These are phyloP conservation scores for Vimba vimba DNA, from an alignment of 2,113 vertebrate genomes.

Conservation along the genomic window DNA sequence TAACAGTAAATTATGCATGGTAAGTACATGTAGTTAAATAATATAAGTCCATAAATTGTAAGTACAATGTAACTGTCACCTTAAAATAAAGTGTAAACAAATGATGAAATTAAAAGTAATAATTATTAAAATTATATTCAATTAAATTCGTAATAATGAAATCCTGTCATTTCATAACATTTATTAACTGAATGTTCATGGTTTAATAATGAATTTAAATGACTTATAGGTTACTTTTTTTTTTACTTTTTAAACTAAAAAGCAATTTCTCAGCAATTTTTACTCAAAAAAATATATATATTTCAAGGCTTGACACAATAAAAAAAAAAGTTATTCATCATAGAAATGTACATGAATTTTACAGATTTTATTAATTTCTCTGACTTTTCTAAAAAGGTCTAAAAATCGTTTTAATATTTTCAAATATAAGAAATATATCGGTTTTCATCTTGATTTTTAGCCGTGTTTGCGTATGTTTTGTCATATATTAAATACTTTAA, in stretches of 20 bases:
- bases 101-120: too few species aligned
- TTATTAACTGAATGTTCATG: neutral
- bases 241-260: neutral
- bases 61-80: too few species aligned
- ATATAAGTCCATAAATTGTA: too few species aligned
- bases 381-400: neutral
- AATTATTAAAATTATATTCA: neutral
- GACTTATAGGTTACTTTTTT: neutral
- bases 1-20: too few species aligned
- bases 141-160: neutral
- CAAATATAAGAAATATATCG: neutral
- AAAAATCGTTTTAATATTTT: neutral
- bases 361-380: neutral
- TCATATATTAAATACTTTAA: neutral
- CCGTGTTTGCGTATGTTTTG: neutral
- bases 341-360: neutral
- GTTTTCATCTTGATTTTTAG: neutral
- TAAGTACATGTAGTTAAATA: too few species aligned
- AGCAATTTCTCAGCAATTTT: neutral
- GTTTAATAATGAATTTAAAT: neutral
- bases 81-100: too few species aligned
- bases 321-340: neutral
- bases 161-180: neutral
- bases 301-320: neutral
- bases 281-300: neutral